Percentiles rank a stretch among this genome's conserved stretches.
Evolutionary conservation across 2,888 invertebrate genomes (phyloP).

Genomic region (Cephus rjabovi): DNA sequence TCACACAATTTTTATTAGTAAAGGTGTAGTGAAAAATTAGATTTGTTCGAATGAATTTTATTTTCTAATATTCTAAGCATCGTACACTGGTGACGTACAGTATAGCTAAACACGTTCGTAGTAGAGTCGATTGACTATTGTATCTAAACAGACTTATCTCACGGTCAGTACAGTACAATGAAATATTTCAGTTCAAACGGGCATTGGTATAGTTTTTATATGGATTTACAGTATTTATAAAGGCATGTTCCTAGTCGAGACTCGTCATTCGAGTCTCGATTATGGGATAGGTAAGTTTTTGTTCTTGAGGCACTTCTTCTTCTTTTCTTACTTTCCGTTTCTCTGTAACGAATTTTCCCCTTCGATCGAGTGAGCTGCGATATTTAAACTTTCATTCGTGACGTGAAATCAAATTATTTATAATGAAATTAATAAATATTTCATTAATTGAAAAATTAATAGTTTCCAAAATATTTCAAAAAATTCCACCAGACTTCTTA

Average conservation of each 20-base stretch:
- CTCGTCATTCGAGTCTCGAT: slow-evolving; percentile 39
- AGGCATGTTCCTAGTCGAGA: slow-evolving; percentile 31
- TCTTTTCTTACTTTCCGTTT: slow-evolving; percentile 58
- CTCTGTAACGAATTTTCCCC: background rate
- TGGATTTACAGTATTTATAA: slow-evolving; percentile 35
- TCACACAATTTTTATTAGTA: background rate
- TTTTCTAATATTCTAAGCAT: background rate
- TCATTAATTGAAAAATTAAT: background rate
- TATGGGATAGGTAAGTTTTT: slow-evolving; percentile 45
- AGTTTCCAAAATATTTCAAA: background rate
- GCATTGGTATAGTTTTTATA: background rate
- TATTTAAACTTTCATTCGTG: background rate
- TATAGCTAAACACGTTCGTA: background rate
- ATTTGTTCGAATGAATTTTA: background rate
- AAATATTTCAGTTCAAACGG: background rate
- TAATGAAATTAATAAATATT: slow-evolving; percentile 4
- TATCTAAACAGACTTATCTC: background rate
- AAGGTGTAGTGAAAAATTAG: background rate
- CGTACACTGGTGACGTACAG: background rate
- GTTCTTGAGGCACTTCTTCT: slow-evolving; percentile 12
- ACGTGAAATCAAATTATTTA: slow-evolving; percentile 14
- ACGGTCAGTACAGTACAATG: background rate
- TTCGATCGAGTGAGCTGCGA: background rate
- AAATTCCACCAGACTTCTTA: background rate
- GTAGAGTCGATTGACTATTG: background rate